Evolutionary conservation across 2,113 vertebrate species (phyloP).

Genomic region (Nesoenas mayeri): DNA sequence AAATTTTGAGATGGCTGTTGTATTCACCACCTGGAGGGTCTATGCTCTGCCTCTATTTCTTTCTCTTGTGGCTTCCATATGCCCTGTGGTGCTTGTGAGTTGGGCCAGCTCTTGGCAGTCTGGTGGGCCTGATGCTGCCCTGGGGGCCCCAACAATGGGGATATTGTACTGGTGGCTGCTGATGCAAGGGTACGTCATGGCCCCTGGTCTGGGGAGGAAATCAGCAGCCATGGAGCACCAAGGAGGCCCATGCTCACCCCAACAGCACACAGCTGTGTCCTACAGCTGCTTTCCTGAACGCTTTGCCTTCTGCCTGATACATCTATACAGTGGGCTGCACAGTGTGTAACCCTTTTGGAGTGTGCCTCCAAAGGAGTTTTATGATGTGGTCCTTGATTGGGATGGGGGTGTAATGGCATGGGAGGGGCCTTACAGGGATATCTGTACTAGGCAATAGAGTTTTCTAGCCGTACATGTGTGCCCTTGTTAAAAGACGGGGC

Average conservation of each 20-base stretch:
- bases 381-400: background rate
- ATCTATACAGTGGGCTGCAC: accelerated
- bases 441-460: background rate
- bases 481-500: background rate
- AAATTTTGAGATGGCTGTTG: background rate
- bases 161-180: background rate
- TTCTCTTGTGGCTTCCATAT: background rate
- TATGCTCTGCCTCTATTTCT: background rate
- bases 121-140: background rate
- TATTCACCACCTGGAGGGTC: background rate
- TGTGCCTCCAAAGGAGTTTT: background rate
- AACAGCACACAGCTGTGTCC: accelerated
- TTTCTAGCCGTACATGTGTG: background rate
- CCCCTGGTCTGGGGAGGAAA: accelerated
- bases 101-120: background rate
- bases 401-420: background rate
- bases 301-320: background rate
- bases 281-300: background rate
- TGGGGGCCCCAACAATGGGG: accelerated
- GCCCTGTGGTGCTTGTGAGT: background rate
- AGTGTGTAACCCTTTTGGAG: background rate
- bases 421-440: accelerated
- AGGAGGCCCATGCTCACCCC: accelerated
- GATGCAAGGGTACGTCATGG: accelerated
- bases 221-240: background rate